Evolutionary conservation across 2,797 vertebrate genomes (phyloP).

Genomic region (Craterocephalus amniculus): DNA sequence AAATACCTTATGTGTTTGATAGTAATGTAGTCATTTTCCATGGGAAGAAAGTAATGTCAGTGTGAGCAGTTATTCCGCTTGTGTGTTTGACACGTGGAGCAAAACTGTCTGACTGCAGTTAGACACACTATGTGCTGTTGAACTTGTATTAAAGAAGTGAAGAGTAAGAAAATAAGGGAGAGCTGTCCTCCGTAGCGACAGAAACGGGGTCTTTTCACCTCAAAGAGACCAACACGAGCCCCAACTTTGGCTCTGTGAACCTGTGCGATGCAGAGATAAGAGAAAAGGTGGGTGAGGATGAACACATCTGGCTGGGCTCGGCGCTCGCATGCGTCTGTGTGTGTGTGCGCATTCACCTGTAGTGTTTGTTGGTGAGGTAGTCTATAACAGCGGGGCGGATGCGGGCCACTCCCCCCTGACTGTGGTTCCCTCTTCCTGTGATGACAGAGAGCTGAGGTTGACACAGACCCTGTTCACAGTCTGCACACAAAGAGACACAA

Average conservation of each 20-base stretch:
- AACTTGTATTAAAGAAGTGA: background rate
- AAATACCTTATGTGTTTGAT: slow-evolving; percentile 10
- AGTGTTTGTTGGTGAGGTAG: slow-evolving; percentile 93
- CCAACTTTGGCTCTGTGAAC: slow-evolving; percentile 92
- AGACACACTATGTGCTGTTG: slow-evolving; percentile 3
- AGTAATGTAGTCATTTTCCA: background rate
- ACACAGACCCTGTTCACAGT: slow-evolving; percentile 88
- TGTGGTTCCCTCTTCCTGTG: slow-evolving; percentile 98
- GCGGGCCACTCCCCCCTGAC: slow-evolving; percentile 95
- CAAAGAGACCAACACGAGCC: slow-evolving; percentile 90
- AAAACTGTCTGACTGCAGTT: slow-evolving; percentile 3
- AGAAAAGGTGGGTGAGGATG: slow-evolving; percentile 37
- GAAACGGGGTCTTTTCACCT: slow-evolving; percentile 62
- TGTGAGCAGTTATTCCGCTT: background rate
- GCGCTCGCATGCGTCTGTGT: slow-evolving; percentile 14
- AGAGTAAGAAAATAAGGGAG: slow-evolving; percentile 3
- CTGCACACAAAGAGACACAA: slow-evolving; percentile 75
- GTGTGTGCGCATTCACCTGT: slow-evolving; percentile 82
- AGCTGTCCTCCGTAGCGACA: slow-evolving; percentile 67
- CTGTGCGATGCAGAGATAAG: slow-evolving; percentile 76
- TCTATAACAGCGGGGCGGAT: slow-evolving; percentile 95
- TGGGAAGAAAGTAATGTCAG: background rate
- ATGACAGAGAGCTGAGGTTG: slow-evolving; percentile 93
- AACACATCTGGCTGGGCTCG: slow-evolving; percentile 16
- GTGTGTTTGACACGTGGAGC: background rate